Percentiles rank a stretch among this genome's conserved stretches.
phyloP scores from a whole-genome alignment of 2,888 invertebrate genomes.

The Sinhomidia bicolor region DNA sequence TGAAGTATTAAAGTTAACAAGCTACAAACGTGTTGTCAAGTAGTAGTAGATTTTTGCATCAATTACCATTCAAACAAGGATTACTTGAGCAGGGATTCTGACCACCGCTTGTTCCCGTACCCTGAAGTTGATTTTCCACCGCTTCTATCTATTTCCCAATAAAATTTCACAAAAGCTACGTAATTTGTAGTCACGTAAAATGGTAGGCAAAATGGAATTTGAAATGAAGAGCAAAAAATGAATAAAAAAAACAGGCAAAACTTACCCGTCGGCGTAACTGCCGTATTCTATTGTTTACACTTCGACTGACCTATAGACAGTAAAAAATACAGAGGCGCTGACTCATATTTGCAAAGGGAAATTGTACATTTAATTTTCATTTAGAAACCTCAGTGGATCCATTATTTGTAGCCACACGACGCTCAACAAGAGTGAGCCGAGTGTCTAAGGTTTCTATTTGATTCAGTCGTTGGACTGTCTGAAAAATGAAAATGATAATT shows the following conservation, averaged over 20 bases:
- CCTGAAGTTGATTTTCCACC: slow-evolving; percentile 71
- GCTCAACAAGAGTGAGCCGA: slow-evolving; percentile 72
- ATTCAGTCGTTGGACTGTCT: slow-evolving; percentile 74
- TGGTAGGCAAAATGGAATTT: no score
- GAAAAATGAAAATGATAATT: no score
- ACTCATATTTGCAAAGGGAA: no score
- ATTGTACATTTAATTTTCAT: no score
- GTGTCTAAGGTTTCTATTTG: slow-evolving; percentile 73
- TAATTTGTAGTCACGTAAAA: no score
- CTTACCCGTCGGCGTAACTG: slow-evolving; percentile 63
- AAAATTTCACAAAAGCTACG: neutral
- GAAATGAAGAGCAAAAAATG: neutral
- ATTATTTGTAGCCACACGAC: slow-evolving; percentile 70
- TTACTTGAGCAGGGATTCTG: slow-evolving; percentile 82
- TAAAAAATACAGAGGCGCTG: no score
- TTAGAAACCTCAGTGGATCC: slow-evolving; percentile 32
- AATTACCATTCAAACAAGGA: slow-evolving; percentile 82
- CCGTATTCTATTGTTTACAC: slow-evolving; percentile 59
- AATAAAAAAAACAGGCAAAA: neutral
- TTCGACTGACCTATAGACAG: slow-evolving; percentile 26
- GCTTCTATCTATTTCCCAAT: slow-evolving; percentile 76
- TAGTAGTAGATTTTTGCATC: no score
- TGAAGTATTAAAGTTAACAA: no score
- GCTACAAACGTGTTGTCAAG: no score
- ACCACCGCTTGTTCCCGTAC: slow-evolving; percentile 78